A percentile compares a stretch with the other conserved stretches of the same genome.
Conservation (phyloP, 2,113 vertebrate genomes). For the Poeciliopsis retropinna region DNA sequence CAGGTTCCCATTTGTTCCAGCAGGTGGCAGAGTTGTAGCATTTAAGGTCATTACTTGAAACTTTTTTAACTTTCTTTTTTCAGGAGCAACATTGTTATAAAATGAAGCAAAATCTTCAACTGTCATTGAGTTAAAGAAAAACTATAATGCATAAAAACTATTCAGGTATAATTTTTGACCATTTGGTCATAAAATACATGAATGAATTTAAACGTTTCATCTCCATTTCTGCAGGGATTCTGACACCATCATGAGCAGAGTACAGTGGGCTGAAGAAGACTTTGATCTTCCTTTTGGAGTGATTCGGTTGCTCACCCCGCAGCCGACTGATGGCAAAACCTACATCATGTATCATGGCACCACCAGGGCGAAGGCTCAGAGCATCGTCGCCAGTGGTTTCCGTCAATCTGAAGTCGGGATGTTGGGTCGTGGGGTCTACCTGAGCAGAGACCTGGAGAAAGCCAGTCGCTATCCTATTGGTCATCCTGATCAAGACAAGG, state of each 20-base stretch:
- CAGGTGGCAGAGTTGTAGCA: too few relatives aligned
- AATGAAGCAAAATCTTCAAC: too few relatives aligned
- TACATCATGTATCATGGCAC: constrained; percentile 82
- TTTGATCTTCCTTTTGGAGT: neutral
- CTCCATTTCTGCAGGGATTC: neutral
- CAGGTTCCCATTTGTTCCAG: too few relatives aligned
- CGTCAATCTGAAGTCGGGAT: constrained; percentile 22
- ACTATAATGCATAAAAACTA: too few relatives aligned
- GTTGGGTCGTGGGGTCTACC: constrained; percentile 73
- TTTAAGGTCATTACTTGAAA: too few relatives aligned
- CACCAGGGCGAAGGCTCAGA: rapidly evolving
- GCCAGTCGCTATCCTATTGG: constrained; percentile 58
- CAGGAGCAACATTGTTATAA: too few relatives aligned
- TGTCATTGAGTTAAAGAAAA: too few relatives aligned
- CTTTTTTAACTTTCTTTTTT: too few relatives aligned
- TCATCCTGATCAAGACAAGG: neutral
- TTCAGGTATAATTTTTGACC: too few relatives aligned
- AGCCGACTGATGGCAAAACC: rapidly evolving
- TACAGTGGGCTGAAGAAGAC: constrained; percentile 60
- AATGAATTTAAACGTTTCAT: too few relatives aligned
- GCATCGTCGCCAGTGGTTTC: constrained; percentile 32
- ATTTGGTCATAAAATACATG: too few relatives aligned
- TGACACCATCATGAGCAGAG: constrained; percentile 12
- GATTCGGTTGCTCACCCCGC: rapidly evolving
- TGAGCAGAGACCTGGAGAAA: constrained; percentile 71